phyloP scores from a whole-genome alignment of 1,140 invertebrate species.

The Brachionus paranguensis region DNA sequence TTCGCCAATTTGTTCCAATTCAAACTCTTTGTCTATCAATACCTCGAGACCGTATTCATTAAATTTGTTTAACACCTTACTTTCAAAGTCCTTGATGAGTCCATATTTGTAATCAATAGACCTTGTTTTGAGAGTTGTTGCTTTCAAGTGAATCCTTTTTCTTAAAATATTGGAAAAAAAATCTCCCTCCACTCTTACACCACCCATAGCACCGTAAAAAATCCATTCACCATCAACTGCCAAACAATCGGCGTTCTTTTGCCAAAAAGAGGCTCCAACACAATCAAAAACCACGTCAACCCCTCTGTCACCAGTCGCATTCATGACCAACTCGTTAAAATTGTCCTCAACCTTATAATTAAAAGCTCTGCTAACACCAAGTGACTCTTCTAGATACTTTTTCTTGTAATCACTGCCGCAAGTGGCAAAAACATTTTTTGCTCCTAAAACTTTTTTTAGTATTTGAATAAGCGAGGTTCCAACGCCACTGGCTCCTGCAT shows the following conservation, averaged over 20 bases:
- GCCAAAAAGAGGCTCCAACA: conserved; percentile 51
- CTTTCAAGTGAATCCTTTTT: conserved; percentile 49
- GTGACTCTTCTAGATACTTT: conserved; percentile 44
- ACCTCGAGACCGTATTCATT: conserved; percentile 44
- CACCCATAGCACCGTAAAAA: conserved; percentile 53
- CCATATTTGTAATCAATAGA: conserved; percentile 49
- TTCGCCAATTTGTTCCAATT: conserved; percentile 45
- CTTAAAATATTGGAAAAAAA: conserved; percentile 46
- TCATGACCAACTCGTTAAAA: conserved; percentile 45
- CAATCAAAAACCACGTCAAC: conserved; percentile 53
- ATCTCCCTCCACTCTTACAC: conserved; percentile 46
- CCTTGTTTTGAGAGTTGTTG: conserved; percentile 47
- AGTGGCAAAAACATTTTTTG: conserved; percentile 45
- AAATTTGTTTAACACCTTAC: conserved; percentile 44
- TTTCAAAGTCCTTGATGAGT: conserved; percentile 42
- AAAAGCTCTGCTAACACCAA: conserved; percentile 48
- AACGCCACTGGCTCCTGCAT: conserved; percentile 54
- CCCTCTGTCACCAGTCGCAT: conserved; percentile 48
- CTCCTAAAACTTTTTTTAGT: conserved; percentile 44
- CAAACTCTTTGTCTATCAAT: conserved; percentile 47
- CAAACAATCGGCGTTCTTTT: conserved; percentile 48
- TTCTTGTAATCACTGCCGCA: conserved; percentile 49
- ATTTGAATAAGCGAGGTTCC: conserved; percentile 53
- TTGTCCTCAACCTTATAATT: conserved; percentile 52
- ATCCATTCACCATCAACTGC: conserved; percentile 52